Evolutionary conservation across 1,140 invertebrate species (phyloP).

Genomic region (Drosophila carrolli): DNA sequence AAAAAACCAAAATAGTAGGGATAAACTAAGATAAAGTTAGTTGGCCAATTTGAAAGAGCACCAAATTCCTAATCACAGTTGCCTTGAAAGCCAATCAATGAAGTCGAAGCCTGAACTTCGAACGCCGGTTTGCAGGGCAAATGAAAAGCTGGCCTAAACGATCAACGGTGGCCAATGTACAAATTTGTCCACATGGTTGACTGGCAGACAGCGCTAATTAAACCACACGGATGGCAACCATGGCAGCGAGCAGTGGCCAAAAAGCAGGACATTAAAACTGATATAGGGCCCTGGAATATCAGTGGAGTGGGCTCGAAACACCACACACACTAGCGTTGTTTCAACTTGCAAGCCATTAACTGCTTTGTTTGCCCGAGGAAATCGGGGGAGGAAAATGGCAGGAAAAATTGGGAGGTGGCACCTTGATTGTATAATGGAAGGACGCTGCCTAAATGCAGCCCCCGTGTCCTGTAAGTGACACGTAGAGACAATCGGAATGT

Average conservation of each 20-base stretch:
- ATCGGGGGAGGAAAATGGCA: conserved; percentile 2
- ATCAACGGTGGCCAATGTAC: conserved; percentile 56
- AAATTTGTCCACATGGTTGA: conserved; percentile 74
- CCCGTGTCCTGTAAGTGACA: conserved; percentile 72
- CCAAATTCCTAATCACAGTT: conserved; percentile 51
- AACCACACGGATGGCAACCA: conserved; percentile 52
- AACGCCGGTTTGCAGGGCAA: conserved; percentile 9
- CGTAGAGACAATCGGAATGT: conserved; percentile 79
- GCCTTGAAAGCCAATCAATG: conserved; percentile 36
- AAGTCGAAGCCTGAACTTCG: background rate
- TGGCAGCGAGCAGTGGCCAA: conserved; percentile 9
- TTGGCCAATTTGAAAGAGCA: background rate
- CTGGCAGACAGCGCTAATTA: conserved; percentile 76
- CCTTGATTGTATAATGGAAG: conserved; percentile 73
- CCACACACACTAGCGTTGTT: conserved; percentile 26
- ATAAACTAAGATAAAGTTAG: background rate
- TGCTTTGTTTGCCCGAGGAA: conserved; percentile 56
- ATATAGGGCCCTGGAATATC: conserved; percentile 68
- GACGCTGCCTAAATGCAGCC: conserved; percentile 63
- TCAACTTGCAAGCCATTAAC: conserved; percentile 69
- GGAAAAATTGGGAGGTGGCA: conserved; percentile 45
- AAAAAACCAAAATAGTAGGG: no score
- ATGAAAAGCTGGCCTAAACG: conserved; percentile 57
- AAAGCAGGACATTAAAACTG: conserved; percentile 49
- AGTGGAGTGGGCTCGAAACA: conserved; percentile 7